A percentile compares a stretch with the other conserved stretches of the same genome.
Evolutionary conservation across 2,888 invertebrate species (phyloP).

Genomic region (Taphrorychus bicolor): DNA sequence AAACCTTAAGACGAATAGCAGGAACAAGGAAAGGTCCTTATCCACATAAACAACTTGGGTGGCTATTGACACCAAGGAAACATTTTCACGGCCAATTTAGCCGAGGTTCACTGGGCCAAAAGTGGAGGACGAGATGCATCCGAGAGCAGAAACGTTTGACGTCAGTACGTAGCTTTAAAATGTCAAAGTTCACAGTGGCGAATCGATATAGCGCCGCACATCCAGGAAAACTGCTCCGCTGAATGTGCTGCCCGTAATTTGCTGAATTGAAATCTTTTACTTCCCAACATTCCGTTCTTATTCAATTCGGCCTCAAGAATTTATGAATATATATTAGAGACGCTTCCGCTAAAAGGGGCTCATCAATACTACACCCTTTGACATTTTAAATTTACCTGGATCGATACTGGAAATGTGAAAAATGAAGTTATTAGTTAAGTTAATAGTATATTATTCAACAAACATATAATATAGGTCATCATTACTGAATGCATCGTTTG

Average conservation of each 20-base stretch:
- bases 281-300: neutral
- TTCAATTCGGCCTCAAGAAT: slow-evolving; percentile 7
- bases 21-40: too few relatives aligned
- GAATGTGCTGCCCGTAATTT: slow-evolving; percentile 22
- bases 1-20: too few relatives aligned
- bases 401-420: neutral
- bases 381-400: neutral
- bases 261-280: slow-evolving; percentile 11
- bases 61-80: neutral
- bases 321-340: neutral
- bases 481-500: too few relatives aligned
- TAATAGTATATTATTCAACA: too few relatives aligned
- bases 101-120: slow-evolving; percentile 36
- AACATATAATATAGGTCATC: too few relatives aligned
- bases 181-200: slow-evolving; percentile 42
- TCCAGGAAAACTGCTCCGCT: slow-evolving; percentile 25
- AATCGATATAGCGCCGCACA: slow-evolving; percentile 41
- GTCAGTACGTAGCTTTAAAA: slow-evolving; percentile 35
- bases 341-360: neutral
- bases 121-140: slow-evolving; percentile 28
- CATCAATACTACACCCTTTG: neutral
- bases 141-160: slow-evolving; percentile 30
- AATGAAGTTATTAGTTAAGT: too few relatives aligned
- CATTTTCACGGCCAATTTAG: slow-evolving; percentile 31
- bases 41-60: too few relatives aligned